Evolutionary conservation across 2,797 vertebrate species (phyloP), one percentile per base, ranked within the genome.

Genomic region (Staurois parvus): DNA sequence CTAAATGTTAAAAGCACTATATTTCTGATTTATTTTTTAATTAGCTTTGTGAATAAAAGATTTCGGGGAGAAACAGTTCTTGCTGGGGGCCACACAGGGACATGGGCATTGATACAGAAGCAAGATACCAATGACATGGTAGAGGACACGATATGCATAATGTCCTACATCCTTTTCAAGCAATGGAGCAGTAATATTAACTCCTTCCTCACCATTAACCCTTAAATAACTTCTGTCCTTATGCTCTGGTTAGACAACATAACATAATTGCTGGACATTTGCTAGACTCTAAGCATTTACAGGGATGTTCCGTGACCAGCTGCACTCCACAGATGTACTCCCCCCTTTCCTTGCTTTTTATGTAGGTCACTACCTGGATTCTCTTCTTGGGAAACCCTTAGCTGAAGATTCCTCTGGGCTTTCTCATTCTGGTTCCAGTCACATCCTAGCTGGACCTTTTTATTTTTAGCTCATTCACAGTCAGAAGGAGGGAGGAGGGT

Each of bases 311-410:
- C 0, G 29, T 59, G 78, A 72, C 67, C 69, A 29, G 0, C 78
- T 12, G 15, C 56, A 28, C 42, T 40, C 62, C 82, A 45, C 19
- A 69, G 30, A 59, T 56, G 29, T 48, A 37, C 17, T 56, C 29
- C 29, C 67, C 29, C 72, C 30, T 32, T 17, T 21, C 30, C 10
- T 29, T 15, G 3, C 52, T 42, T 5, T 24, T 56, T 81, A 85
- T 80, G 62, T 85, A 85, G 84, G 84, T 85, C 78, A 81, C 62
- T 85, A 69, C 64, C 76, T 79, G 83, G 83, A 79, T 73, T 48
- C 73, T 73, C 24, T 85, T 56, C 76, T 66, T 30, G 73, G 72
- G 78, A 85, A 80, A 75, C 68, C 84, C 72, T 67, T 62, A 40
- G 62, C 64, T 81, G 84, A 40, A 10, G 32, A 76, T 56, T 81